Evolutionary conservation across 1,140 invertebrate species (phyloP).

Genomic region (Gonioctena quinquepunctata): DNA sequence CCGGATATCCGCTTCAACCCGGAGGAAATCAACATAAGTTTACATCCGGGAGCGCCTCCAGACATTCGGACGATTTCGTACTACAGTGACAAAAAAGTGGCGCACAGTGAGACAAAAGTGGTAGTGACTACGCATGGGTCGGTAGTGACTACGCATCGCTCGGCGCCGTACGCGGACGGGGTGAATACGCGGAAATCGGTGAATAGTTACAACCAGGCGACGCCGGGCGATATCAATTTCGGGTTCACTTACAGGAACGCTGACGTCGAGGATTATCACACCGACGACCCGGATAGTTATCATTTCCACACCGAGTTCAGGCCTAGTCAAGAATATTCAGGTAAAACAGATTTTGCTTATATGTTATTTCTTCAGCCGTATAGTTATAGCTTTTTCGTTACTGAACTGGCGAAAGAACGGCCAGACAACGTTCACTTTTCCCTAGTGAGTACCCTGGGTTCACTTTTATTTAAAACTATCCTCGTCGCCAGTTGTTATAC

Average conservation of each 20-base stretch:
- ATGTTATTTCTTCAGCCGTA: background rate
- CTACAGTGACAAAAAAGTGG: slow-evolving; percentile 41
- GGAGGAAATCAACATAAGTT: slow-evolving; percentile 51
- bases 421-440: too few relatives aligned
- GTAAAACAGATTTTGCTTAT: background rate
- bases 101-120: slow-evolving; percentile 23
- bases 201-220: slow-evolving; percentile 12
- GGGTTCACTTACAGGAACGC: slow-evolving; percentile 32
- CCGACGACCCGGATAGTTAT: background rate
- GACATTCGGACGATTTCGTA: slow-evolving; percentile 45
- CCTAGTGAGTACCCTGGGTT: too few relatives aligned
- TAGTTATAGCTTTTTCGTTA: too few relatives aligned
- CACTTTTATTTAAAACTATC: too few relatives aligned
- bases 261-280: slow-evolving; percentile 15
- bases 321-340: slow-evolving; percentile 20
- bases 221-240: slow-evolving; percentile 35
- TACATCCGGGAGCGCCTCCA: slow-evolving; percentile 46
- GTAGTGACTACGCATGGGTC: slow-evolving; percentile 23
- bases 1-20: slow-evolving; percentile 53
- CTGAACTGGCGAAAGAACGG: too few relatives aligned
- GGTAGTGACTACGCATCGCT: slow-evolving; percentile 2
- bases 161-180: slow-evolving; percentile 6
- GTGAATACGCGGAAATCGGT: slow-evolving; percentile 11
- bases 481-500: too few relatives aligned
- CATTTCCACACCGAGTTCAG: slow-evolving; percentile 29